phyloP scores from a whole-genome alignment of 92 coral and sea anemone genomes.

The Diadumene lineata region DNA sequence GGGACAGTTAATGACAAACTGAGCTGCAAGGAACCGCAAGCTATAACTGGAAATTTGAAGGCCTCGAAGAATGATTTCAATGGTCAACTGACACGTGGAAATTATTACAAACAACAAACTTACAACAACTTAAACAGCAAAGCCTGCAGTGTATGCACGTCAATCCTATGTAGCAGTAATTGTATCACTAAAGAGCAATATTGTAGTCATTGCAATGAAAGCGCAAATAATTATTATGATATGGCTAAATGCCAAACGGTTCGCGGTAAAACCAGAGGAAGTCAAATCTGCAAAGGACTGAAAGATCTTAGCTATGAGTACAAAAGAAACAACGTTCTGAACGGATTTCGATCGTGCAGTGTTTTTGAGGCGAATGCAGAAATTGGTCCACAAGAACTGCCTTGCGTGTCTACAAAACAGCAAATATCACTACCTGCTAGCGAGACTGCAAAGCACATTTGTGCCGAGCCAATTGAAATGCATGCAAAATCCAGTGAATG shows the following conservation, averaged over 20 bases:
- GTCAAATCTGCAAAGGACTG: neutral
- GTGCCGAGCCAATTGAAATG: neutral
- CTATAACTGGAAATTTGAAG: too few species aligned
- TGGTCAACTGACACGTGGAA: neutral
- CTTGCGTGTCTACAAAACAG: neutral
- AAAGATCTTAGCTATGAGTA: neutral
- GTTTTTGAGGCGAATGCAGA: neutral
- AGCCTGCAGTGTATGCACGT: too few species aligned
- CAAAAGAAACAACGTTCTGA: neutral
- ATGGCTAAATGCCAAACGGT: neutral
- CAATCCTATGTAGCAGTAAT: too few species aligned
- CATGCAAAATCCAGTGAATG: neutral
- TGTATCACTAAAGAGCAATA: neutral
- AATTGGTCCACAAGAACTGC: neutral
- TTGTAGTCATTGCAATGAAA: neutral
- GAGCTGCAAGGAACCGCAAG: too few species aligned
- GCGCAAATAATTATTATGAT: neutral
- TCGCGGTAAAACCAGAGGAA: neutral
- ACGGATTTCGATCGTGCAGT: neutral
- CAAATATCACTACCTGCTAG: neutral
- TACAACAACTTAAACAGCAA: too few species aligned
- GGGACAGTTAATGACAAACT: too few species aligned
- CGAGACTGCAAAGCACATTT: neutral
- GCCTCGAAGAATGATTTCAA: neutral
- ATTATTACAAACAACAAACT: neutral